These are phyloP conservation scores for Odiellus spinosus DNA, from an alignment of 2,888 invertebrate genomes.

Conservation along the genomic window DNA sequence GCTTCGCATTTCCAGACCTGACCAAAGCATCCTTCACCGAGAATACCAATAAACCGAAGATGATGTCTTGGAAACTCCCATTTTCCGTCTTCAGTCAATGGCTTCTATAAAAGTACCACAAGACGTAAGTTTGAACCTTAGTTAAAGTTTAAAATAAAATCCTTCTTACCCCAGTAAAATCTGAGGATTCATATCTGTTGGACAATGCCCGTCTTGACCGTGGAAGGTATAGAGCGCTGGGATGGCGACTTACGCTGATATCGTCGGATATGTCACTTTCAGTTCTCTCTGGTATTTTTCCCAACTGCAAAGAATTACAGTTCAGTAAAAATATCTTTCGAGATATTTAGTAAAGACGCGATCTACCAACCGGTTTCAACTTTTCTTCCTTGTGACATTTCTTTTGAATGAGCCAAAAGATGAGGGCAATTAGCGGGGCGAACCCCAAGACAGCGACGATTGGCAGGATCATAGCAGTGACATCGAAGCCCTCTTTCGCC, in stretches of 20 bases:
- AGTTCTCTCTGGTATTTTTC: slow-evolving; percentile 6
- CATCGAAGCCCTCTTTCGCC: not conserved
- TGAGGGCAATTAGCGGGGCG: slow-evolving; percentile 13
- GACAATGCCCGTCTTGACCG: slow-evolving; percentile 6
- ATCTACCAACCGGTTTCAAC: slow-evolving; percentile 7
- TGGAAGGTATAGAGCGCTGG: slow-evolving; percentile 6
- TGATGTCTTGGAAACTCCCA: slow-evolving; percentile 66
- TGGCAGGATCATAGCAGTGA: slow-evolving; percentile 11
- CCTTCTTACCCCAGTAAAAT: slow-evolving; percentile 10
- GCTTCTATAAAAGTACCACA: not conserved
- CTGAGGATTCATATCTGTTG: slow-evolving; percentile 13
- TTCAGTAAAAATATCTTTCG: not conserved
- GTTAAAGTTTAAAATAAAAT: not conserved
- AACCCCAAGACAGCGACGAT: slow-evolving; percentile 13
- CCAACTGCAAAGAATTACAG: slow-evolving; percentile 3
- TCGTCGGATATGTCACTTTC: slow-evolving; percentile 6
- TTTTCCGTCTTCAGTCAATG: slow-evolving; percentile 2
- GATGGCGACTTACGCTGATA: slow-evolving; percentile 3
- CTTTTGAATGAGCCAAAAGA: slow-evolving; percentile 11
- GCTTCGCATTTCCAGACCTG: slow-evolving; percentile 74
- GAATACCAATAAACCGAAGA: slow-evolving; percentile 54
- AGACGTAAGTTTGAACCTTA: not conserved
- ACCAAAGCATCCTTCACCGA: slow-evolving; percentile 73
- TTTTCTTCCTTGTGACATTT: slow-evolving; percentile 12
- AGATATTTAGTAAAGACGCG: not conserved